Evolutionary conservation across 37 sponge, comb jelly and placozoan species (phyloP).

Genomic region (Agelas oroides): DNA sequence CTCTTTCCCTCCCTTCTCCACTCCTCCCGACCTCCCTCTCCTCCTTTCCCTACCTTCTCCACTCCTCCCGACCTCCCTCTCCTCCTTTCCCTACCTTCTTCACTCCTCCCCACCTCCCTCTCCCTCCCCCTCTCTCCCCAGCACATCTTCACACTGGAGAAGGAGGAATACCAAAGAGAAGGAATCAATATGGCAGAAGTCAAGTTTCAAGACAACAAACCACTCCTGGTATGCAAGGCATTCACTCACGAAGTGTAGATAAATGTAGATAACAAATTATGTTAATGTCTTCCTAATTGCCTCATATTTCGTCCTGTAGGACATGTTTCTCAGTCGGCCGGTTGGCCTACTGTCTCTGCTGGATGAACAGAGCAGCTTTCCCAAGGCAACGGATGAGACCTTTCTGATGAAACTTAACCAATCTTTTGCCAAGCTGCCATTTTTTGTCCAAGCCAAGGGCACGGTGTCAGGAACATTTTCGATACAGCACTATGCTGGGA

Average conservation of each 20-base stretch:
- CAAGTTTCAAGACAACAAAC: constrained; percentile 77
- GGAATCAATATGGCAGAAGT: constrained; percentile 64
- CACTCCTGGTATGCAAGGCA: constrained; percentile 77
- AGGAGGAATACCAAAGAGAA: constrained; percentile 82
- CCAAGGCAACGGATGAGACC: constrained; percentile 70
- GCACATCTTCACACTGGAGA: constrained; percentile 84
- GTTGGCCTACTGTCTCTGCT: constrained; percentile 73
- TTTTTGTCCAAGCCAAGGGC: constrained; percentile 69
- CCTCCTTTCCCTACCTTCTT: too few species aligned
- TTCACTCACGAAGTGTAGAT: not conserved
- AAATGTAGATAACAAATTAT: not conserved
- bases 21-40: too few species aligned
- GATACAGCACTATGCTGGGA: constrained; percentile 83
- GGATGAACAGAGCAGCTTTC: constrained; percentile 86
- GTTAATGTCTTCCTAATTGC: too few species aligned
- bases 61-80: not conserved
- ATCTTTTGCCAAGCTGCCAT: constrained; percentile 55
- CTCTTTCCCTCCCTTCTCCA: too few species aligned
- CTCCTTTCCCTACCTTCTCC: too few species aligned
- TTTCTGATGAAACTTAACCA: constrained; percentile 70
- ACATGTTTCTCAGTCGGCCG: constrained; percentile 77
- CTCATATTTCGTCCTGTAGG: constrained; percentile 38
- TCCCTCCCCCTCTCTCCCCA: too few species aligned
- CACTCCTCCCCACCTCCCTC: too few species aligned
- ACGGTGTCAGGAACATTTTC: constrained; percentile 56